Percentiles rank a stretch among this genome's conserved stretches.
These are phyloP conservation scores for Columba janthina DNA, from an alignment of 2,113 vertebrate species.

Conservation along the genomic window DNA sequence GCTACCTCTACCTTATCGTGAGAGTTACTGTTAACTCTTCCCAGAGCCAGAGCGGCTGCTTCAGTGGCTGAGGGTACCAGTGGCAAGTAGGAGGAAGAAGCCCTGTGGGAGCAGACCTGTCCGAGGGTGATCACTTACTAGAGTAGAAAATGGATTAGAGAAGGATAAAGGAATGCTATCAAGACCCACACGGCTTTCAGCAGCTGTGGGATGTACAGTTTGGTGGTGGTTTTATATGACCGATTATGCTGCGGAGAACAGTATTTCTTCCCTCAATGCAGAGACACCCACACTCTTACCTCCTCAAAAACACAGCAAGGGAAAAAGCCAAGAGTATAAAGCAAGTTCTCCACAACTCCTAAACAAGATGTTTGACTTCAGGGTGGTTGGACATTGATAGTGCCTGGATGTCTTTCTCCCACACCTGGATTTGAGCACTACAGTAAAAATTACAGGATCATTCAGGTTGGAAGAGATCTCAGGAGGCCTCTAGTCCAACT, in stretches of 20 bases:
- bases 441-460: background rate
- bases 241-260: background rate
- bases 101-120: too few species aligned
- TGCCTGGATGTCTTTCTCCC: background rate
- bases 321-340: background rate
- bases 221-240: background rate
- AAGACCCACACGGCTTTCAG: background rate
- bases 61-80: accelerated
- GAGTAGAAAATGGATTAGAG: background rate
- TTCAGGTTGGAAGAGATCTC: background rate
- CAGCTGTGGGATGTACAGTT: background rate
- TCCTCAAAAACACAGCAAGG: background rate
- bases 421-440: background rate
- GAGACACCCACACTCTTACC: accelerated
- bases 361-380: background rate
- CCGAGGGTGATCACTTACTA: accelerated
- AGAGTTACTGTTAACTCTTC: background rate
- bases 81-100: background rate
- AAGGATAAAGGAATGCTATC: background rate
- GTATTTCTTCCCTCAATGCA: too few species aligned
- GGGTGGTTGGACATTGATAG: too few species aligned
- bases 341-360: background rate
- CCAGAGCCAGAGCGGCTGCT: background rate
- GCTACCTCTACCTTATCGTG: accelerated
- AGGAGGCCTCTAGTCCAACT: background rate